Evolutionary conservation across 2,797 vertebrate species (phyloP), one percentile per base, ranked within the genome.

Genomic region (Coregonus suidteri): DNA sequence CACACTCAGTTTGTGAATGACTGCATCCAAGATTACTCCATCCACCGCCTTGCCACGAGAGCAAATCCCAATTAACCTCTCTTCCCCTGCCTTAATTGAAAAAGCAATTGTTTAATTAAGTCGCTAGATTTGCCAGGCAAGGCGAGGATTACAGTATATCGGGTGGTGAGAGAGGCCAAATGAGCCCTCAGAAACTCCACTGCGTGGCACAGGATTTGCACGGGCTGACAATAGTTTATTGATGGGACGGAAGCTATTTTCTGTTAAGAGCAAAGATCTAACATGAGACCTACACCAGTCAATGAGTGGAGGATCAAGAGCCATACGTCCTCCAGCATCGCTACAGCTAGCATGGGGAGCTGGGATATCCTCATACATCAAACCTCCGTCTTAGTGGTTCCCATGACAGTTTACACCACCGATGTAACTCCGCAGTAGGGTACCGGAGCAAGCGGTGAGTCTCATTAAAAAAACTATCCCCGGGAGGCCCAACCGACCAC

Each of bases 51-150:
- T 18, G 64, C 75, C 81, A 56, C 31, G 35, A 71, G 75, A 83
- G 68, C 52, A 77, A 85, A 78, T 81, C 85, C 74, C 81, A 88
- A 79, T 88, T 86, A 88, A 83, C 85, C 81, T 88, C 82, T 47
- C 41, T 47, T 47, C 41, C 41, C 9, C 41, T 13, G 41, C 79
- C 87, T 82, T 84, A 88, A 89, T 86, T 90, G 83, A 81, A 88
- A 47, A 90, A 81, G 59, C 70, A 83, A 85, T 81, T 78, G 78
- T 90, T 89, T 82, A 77, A 91, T 91, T 89, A 88, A 88, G 79
- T 75, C 74, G 78, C 75, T 77, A 20, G 9, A 47, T 13, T 47
- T 2, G 41, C 41, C 41, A 47, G 41, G 41, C 41, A 47, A 59
- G 18, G 54, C n/a, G 35, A 74, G 54, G 73, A 74, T 64, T 64